Base-by-base conservation (phyloP, 2,113 vertebrate genomes). In the Pelobates fuscus region DNA sequence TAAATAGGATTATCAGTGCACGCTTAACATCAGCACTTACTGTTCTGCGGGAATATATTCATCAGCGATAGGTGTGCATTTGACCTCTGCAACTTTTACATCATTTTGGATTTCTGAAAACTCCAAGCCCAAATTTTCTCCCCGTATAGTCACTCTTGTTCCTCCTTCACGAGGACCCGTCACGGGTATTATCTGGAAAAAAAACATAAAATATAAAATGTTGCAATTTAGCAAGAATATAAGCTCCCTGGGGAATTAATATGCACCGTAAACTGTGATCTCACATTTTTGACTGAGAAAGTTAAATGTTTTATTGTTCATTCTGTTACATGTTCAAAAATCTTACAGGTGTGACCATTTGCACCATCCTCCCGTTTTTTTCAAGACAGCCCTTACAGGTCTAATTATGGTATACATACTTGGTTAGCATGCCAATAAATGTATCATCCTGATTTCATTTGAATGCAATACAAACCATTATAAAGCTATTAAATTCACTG, bases 31-130 rank as follows among this genome's bases (percentile, higher is more conserved):
- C 17, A n/a, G 21, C 25, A 94, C 97, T 96, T 86, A 99, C 97
- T 98, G 97, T 78, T 99, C 97, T 0, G 97, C 97, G 5, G 97
- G 95, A 81, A 99, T 93, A 87, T 99, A 99, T 72, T 95, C 97
- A 2, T 98, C 95, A 2, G 88, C 92, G 76, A 97, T 86, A 0
- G 97, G 95, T 14, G 84, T 94, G 82, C 97, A 99, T 24, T 98
- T 94, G 82, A 99, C 97, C 0, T 95, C 94, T 0, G 97, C 97
- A 81, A 99, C 97, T 78, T 94, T 97, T 80, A 99, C 96, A 0
- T 95, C 88, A 14, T 85, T 92, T 0, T 94, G 91, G 2, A 99
- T 98, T 79, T 99, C 97, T 32, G 84, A 83, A 85, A 99, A 99
- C 29, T 96, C 95, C 86, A 99, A 86, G 0, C 97, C 97, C 80